Evolutionary conservation across 2,113 vertebrate species (phyloP), one percentile per base, ranked within the genome.

Genomic region (Morone saxatilis): DNA sequence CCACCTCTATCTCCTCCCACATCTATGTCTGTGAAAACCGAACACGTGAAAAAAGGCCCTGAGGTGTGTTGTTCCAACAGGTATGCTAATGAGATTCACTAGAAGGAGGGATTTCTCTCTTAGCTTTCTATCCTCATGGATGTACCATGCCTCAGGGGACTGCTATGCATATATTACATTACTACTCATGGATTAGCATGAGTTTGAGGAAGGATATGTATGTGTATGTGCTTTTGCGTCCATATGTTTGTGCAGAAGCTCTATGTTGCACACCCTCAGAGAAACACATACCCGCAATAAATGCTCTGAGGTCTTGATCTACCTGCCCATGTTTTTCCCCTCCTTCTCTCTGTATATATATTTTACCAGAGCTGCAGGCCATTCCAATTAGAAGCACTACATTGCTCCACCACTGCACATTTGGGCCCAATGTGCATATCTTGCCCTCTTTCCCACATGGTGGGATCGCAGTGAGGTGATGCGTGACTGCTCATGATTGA

Each of bases 401-500:
- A 36, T 36, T 5, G 38, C 31, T 62, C 41, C 62, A 20, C 61
- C 25, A 20, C 69, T 51, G 59, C 78, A 77, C 25, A 78, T 59
- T 40, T 69, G 10, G 45, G 68, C 70, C 54, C 59, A 51, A n/a
- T 87, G 79, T 59, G 68, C 70, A 77, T 76, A 77, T 82, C 87
- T 60, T 66, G 43, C 36, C 78, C 71, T 78, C 78, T 79, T 71
- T 84, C n/a, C 75, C 82, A 72, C 86, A 83, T 43, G 71, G 68
- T 45, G 71, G 25, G 78, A 81, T 83, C 63, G 1, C 76, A 31
- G 76, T 20, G 81, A 86, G 75, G 71, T 60, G 76, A 87, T 71
- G 85, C 83, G 86, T 86, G 91, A 92, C 92, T 68, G 76, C 61
- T 87, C 86, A 80, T 87, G 87, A 91, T 88, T 85, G 85, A 91